Evolutionary conservation across 2,888 invertebrate genomes (phyloP).

Genomic region (Mythimna loreyi): DNA sequence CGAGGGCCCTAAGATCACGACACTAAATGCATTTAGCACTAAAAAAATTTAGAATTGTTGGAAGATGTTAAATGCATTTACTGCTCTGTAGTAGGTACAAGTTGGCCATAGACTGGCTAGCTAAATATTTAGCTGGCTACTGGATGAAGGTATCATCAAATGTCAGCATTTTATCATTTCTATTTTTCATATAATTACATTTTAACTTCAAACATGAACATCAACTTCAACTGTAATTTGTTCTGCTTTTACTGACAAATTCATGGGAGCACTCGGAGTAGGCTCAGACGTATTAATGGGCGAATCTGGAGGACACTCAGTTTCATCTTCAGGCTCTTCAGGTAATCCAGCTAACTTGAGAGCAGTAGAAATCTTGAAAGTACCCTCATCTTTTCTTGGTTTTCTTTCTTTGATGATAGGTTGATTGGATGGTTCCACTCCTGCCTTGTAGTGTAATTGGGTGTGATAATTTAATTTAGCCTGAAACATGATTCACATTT

Average conservation of each 20-base stretch:
- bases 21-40: background rate
- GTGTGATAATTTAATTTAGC: slow-evolving; percentile 78
- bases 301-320: background rate
- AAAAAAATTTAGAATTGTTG: background rate
- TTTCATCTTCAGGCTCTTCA: slow-evolving; percentile 50
- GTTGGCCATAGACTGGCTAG: background rate
- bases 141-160: background rate
- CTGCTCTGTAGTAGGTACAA: background rate
- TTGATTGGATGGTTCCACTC: slow-evolving; percentile 33
- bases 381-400: slow-evolving; percentile 79
- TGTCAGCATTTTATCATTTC: background rate
- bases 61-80: background rate
- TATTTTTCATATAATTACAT: slow-evolving; percentile 4
- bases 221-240: slow-evolving; percentile 64
- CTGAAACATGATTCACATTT: slow-evolving; percentile 65
- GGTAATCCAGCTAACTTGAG: slow-evolving; percentile 78
- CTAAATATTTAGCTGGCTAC: background rate
- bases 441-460: slow-evolving; percentile 67
- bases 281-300: slow-evolving; percentile 3
- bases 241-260: slow-evolving; percentile 57
- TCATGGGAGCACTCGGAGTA: slow-evolving; percentile 36
- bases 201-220: slow-evolving; percentile 46
- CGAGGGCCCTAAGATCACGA: too few relatives aligned
- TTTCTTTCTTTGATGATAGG: slow-evolving; percentile 75
- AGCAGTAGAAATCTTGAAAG: slow-evolving; percentile 76